These are phyloP conservation scores for Limanda limanda DNA, from an alignment of 2,113 vertebrate genomes.

Conservation along the genomic window DNA sequence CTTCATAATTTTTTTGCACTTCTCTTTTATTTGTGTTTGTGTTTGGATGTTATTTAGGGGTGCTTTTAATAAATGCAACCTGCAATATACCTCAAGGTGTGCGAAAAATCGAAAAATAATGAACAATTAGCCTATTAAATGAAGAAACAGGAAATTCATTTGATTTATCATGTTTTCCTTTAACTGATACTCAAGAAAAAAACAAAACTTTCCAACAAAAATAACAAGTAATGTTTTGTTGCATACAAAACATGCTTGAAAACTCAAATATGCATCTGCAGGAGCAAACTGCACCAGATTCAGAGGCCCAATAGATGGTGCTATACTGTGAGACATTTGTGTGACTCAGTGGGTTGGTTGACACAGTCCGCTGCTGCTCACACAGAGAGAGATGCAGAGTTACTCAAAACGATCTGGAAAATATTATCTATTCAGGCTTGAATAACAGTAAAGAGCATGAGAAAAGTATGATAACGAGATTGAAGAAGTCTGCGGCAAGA, in stretches of 20 bases:
- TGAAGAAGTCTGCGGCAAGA: not conserved
- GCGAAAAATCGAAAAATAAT: no score
- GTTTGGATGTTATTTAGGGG: no score
- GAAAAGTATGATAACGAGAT: not conserved
- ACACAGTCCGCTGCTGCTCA: slow-evolving; percentile 17
- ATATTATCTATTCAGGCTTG: not conserved
- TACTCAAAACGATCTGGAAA: slow-evolving; percentile 14
- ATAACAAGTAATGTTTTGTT: no score
- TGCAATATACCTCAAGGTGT: no score
- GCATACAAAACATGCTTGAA: no score
- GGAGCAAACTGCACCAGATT: slow-evolving; percentile 54
- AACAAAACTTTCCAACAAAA: no score
- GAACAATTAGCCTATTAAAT: no score
- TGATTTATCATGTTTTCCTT: no score
- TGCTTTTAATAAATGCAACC: no score
- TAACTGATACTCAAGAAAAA: no score
- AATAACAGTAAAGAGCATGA: not conserved
- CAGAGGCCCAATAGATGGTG: slow-evolving; percentile 77
- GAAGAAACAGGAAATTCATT: no score
- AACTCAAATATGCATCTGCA: not conserved
- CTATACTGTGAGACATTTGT: slow-evolving; percentile 67
- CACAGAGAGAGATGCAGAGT: not conserved
- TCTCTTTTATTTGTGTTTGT: not conserved
- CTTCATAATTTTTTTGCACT: not conserved
- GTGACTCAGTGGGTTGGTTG: slow-evolving; percentile 1